Evolutionary conservation across 2,797 vertebrate genomes (phyloP).

Genomic region (Eupleurogrammus muticus): DNA sequence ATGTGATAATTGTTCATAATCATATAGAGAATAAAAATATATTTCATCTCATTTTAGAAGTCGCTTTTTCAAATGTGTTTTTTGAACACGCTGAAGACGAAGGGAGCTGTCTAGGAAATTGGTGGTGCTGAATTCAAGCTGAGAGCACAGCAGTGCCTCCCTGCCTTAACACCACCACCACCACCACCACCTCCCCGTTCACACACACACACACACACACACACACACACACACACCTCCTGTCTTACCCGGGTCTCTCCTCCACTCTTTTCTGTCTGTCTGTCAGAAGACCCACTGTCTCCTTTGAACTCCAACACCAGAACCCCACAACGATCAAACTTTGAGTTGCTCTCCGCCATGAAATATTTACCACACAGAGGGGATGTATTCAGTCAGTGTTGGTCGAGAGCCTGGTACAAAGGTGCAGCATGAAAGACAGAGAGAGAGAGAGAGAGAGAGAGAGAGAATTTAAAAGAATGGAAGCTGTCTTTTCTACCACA

Average conservation of each 20-base stretch:
- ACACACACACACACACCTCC: constrained; percentile 5
- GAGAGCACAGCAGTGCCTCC: constrained; percentile 36
- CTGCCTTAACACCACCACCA: constrained; percentile 3
- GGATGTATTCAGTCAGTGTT: constrained; percentile 73
- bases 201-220: too few species aligned
- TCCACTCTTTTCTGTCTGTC: constrained; percentile 64
- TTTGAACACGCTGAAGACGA: constrained; percentile 33
- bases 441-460: constrained; percentile 60
- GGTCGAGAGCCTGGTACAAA: constrained; percentile 69
- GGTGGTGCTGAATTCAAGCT: constrained; percentile 74
- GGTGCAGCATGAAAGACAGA: constrained; percentile 74
- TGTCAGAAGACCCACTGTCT: constrained; percentile 75
- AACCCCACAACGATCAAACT: constrained; percentile 81
- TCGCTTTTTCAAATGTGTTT: constrained; percentile 35
- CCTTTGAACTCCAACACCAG: constrained; percentile 81
- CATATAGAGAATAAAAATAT: constrained; percentile 19
- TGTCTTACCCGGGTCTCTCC: constrained; percentile 48
- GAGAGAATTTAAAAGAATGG: constrained; percentile 69
- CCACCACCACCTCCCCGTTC: neutral
- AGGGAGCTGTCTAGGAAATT: constrained; percentile 74
- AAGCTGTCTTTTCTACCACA: constrained; percentile 37
- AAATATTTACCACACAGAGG: constrained; percentile 82
- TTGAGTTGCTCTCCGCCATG: constrained; percentile 72
- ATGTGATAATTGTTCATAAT: constrained; percentile 6
- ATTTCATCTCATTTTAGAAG: neutral